These are phyloP conservation scores for Torymus tubicola DNA, from an alignment of 2,888 invertebrate species.

Conservation along the genomic window DNA sequence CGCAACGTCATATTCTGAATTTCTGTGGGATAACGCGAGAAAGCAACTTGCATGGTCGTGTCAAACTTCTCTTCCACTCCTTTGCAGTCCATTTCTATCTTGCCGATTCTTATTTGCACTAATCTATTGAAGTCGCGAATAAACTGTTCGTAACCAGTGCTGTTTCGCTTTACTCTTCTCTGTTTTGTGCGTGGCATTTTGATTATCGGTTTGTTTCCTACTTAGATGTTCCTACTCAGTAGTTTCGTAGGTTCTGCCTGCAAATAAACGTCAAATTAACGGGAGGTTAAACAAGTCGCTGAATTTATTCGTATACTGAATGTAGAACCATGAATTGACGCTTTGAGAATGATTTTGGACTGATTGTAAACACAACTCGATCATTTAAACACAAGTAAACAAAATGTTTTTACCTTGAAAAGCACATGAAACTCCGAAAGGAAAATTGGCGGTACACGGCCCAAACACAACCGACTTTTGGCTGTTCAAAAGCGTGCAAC, in stretches of 20 bases:
- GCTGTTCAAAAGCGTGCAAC: conserved; percentile 36
- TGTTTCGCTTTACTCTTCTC: conserved; percentile 60
- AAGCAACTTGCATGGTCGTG: conserved; percentile 60
- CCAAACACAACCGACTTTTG: conserved; percentile 42
- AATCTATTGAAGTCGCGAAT: conserved; percentile 66
- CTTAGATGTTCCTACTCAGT: neutral
- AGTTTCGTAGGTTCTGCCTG: conserved; percentile 10
- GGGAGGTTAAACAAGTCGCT: neutral
- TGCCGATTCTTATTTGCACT: conserved; percentile 59
- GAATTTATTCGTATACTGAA: no score
- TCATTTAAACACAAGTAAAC: no score
- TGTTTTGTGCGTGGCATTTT: conserved; percentile 71
- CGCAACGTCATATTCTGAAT: conserved; percentile 65
- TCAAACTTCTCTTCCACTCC: conserved; percentile 60
- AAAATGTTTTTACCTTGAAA: conserved; percentile 11
- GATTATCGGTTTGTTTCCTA: conserved; percentile 6
- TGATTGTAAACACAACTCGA: no score
- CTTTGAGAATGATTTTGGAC: no score
- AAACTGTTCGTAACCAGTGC: conserved; percentile 60
- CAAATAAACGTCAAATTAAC: conserved; percentile 17
- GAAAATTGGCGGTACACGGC: conserved; percentile 39
- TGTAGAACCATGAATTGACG: no score
- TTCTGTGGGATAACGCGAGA: conserved; percentile 63
- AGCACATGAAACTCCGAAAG: conserved; percentile 8
- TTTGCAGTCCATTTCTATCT: conserved; percentile 63